phyloP scores from a whole-genome alignment of 92 coral and sea anemone genomes.

The Micromussa lordhowensis region DNA sequence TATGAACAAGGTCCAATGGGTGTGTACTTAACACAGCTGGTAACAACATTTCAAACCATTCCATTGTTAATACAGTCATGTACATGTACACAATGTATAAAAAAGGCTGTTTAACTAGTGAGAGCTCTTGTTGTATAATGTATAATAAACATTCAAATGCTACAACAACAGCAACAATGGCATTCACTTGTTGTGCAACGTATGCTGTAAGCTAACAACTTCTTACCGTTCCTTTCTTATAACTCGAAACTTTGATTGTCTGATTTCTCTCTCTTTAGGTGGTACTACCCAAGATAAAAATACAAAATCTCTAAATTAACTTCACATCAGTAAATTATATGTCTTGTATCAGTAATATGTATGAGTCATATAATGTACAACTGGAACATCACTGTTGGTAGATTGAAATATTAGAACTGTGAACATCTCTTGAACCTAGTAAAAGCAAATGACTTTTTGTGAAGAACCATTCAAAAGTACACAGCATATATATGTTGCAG shows the following conservation, averaged over 20 bases:
- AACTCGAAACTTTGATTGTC: slow-evolving; percentile 93
- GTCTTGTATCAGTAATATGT: not conserved
- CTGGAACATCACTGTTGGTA: too few relatives aligned
- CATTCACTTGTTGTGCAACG: not conserved
- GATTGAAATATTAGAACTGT: too few relatives aligned
- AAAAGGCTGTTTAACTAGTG: not conserved
- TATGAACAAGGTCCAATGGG: too few relatives aligned
- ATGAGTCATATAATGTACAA: too few relatives aligned
- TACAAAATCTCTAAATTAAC: not conserved
- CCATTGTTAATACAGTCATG: too few relatives aligned
- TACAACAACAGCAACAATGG: not conserved
- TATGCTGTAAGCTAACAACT: not conserved
- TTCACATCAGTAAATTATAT: not conserved
- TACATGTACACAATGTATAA: too few relatives aligned
- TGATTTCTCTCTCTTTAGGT: slow-evolving; percentile 88
- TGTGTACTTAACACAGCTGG: too few relatives aligned
- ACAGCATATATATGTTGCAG: too few relatives aligned
- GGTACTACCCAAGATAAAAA: slow-evolving; percentile 74
- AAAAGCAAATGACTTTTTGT: too few relatives aligned
- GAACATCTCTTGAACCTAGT: too few relatives aligned
- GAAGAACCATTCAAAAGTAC: too few relatives aligned
- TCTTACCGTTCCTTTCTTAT: slow-evolving; percentile 90
- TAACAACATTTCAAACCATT: too few relatives aligned
- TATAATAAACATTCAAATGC: not conserved
- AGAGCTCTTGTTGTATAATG: not conserved